phyloP scores from a whole-genome alignment of 1,140 invertebrate genomes.

The Marisa cornuarietis region DNA sequence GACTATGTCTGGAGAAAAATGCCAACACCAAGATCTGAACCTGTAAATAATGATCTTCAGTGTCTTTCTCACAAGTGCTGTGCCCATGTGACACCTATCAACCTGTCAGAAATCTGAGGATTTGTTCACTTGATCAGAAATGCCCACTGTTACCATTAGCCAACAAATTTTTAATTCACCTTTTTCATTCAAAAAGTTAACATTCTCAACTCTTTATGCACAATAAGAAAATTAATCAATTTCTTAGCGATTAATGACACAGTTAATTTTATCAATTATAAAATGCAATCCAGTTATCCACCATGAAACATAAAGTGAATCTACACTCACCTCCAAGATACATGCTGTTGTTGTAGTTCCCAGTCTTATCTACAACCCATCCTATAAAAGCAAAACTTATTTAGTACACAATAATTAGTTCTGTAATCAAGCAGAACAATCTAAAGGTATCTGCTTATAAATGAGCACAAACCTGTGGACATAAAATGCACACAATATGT shows the following conservation, averaged over 20 bases:
- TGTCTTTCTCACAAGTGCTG: too few species aligned
- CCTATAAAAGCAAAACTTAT: slow-evolving; percentile 11
- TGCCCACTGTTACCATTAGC: background rate
- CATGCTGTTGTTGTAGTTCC: slow-evolving; percentile 28
- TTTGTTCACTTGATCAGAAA: background rate
- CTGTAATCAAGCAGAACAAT: too few species aligned
- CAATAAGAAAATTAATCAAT: background rate
- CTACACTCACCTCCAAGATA: slow-evolving; percentile 18
- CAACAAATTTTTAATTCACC: background rate
- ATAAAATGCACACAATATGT: too few species aligned
- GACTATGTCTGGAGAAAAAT: too few species aligned
- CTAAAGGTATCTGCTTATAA: too few species aligned
- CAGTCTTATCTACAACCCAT: slow-evolving; percentile 26
- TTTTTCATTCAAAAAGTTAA: background rate
- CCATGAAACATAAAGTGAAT: background rate
- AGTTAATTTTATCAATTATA: background rate
- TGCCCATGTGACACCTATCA: too few species aligned
- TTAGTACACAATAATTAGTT: too few species aligned
- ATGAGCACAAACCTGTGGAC: too few species aligned
- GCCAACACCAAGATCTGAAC: too few species aligned
- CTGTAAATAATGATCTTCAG: too few species aligned
- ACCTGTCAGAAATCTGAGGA: too few species aligned
- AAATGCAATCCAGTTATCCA: background rate
- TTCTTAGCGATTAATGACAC: background rate
- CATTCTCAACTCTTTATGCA: background rate